Base-by-base conservation (phyloP, 2,888 invertebrate genomes). In the Bellardia bayeri region DNA sequence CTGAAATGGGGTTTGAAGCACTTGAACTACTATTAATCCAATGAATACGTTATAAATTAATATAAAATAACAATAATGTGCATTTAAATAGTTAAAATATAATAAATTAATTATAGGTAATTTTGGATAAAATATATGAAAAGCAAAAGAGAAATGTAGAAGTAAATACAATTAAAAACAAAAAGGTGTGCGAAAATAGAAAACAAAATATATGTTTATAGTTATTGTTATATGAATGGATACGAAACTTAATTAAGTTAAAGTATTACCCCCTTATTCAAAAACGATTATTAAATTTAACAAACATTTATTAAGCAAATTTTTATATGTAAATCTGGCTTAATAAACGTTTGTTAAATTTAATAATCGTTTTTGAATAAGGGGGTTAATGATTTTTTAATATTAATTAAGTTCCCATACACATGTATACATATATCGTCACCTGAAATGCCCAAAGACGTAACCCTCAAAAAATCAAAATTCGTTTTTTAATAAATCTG, bases 1-100 rank as follows among this genome's bases (percentile, higher is more conserved):
- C 97, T 94, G 97, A 97, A 95, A 98, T 97, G 94, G 97, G 97
- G 95, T 96, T 96, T 94, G 94, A 93, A 94, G 97, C 97, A 95
- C 96, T 96, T 93, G 94, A 92, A 95, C 95, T 96, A 95, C 95
- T 96, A 95, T 95, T 95, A 94, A 94, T 94, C 94, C 79, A 84
- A 93, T 64, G 94, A 94, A 93, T 89, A 91, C 90, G 90, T 90
- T 90, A 89, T 90, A 66, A 72, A 79, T 82, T 51, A 72, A 56
- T 64, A 14, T 40, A 68, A 68, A 75, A 66, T 64, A 14, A 40
- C 54, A 68, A 68, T 81, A 89, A 85, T 87, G 64, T 86, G 83
- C 85, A 89, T 89, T 90, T 89, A 88, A 88, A 78, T 84, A 72
- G 80, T 90, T 86, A 71, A 45, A 3, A 64, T 42, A 37, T 64